These are phyloP conservation scores for Leptinotarsa haldemani DNA, from an alignment of 2,888 invertebrate genomes.

Conservation along the genomic window DNA sequence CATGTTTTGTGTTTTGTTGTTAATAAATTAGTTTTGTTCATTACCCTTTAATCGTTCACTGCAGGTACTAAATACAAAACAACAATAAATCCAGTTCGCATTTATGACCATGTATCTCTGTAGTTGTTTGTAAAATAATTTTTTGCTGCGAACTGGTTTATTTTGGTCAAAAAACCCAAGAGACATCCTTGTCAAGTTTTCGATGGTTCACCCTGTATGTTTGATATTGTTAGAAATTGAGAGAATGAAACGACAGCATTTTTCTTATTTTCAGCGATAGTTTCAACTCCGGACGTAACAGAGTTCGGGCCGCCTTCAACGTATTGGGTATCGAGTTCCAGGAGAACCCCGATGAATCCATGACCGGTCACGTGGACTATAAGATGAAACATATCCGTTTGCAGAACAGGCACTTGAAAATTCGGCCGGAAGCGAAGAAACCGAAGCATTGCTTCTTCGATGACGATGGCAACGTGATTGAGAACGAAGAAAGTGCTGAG, in stretches of 20 bases:
- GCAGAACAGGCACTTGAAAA: constrained; percentile 70
- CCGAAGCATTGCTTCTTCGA: constrained; percentile 75
- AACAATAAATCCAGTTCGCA: too few relatives aligned
- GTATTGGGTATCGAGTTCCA: constrained; percentile 71
- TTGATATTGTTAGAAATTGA: too few relatives aligned
- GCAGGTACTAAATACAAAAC: too few relatives aligned
- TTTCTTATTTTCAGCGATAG: constrained; percentile 22
- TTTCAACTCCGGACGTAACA: constrained; percentile 59
- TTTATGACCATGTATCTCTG: too few relatives aligned
- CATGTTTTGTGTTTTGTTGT: too few relatives aligned
- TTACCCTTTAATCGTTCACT: too few relatives aligned
- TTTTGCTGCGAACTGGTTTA: too few relatives aligned
- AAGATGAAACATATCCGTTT: constrained; percentile 71
- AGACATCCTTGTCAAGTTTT: too few relatives aligned
- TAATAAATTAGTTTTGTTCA: too few relatives aligned
- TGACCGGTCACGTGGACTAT: constrained; percentile 73
- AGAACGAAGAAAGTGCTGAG: constrained; percentile 56
- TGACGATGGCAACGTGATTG: constrained; percentile 73
- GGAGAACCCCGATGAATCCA: constrained; percentile 60
- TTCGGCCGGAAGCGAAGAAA: constrained; percentile 61
- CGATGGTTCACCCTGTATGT: too few relatives aligned
- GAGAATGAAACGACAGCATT: background rate
- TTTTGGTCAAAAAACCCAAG: too few relatives aligned
- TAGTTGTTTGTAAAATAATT: too few relatives aligned
- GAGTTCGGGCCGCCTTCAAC: constrained; percentile 74